Evolutionary conservation across 2,888 invertebrate genomes (phyloP).

Genomic region (Anaspis maculata): DNA sequence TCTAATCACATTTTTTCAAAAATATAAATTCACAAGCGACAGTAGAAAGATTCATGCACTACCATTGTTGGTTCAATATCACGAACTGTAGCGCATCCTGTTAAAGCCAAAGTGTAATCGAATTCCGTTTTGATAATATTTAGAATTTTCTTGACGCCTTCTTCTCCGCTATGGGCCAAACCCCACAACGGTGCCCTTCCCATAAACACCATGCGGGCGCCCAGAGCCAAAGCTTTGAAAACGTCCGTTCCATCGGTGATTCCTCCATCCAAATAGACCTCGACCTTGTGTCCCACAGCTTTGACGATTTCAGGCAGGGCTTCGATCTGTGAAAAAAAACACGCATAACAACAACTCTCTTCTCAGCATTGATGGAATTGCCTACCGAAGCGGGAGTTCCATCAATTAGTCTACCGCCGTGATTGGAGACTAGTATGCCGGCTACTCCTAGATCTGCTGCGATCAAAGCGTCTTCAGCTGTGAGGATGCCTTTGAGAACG

Average conservation of each 20-base stretch:
- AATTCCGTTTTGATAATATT: constrained; percentile 67
- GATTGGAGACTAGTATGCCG: constrained; percentile 86
- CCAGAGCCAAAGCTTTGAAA: constrained; percentile 83
- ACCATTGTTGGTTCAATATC: constrained; percentile 62
- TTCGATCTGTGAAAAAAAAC: constrained; percentile 79
- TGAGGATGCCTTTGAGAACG: constrained; percentile 78
- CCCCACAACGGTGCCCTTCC: constrained; percentile 86
- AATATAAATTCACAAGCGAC: neutral
- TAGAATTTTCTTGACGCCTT: constrained; percentile 67
- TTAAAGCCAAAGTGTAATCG: constrained; percentile 63
- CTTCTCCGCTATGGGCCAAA: constrained; percentile 65
- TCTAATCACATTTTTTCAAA: too few species aligned
- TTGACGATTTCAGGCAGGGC: constrained; percentile 69
- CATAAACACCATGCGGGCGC: constrained; percentile 83
- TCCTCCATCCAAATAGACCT: constrained; percentile 84
- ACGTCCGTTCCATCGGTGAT: constrained; percentile 78
- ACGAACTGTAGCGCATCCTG: constrained; percentile 56
- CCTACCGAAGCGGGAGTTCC: constrained; percentile 72
- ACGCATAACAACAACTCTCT: too few species aligned
- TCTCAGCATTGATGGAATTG: too few species aligned
- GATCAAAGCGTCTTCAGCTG: constrained; percentile 74
- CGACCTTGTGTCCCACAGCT: constrained; percentile 61
- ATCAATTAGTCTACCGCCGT: constrained; percentile 86
- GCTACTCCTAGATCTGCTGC: constrained; percentile 67
- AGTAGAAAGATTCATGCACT: constrained; percentile 47